These are phyloP conservation scores for Catocala fraxini DNA, from an alignment of 2,888 invertebrate species.

Conservation along the genomic window DNA sequence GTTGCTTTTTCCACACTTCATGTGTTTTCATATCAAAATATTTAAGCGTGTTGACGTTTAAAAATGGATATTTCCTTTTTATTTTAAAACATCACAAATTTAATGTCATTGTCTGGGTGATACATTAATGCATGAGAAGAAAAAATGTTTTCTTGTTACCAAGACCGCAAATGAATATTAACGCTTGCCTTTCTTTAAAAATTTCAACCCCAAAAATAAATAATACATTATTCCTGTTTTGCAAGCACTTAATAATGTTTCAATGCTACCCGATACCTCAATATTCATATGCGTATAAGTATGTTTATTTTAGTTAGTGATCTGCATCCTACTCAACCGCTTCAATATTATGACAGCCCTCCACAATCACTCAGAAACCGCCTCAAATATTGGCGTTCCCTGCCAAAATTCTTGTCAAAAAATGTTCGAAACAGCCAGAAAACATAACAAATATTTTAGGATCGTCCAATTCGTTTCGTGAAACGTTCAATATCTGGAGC, in stretches of 20 bases:
- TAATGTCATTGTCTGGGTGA: conserved; percentile 22
- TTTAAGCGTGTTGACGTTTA: conserved; percentile 41
- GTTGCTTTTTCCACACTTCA: conserved; percentile 65
- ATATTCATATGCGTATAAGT: background rate
- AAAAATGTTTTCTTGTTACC: conserved; percentile 13
- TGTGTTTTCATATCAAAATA: conserved; percentile 61
- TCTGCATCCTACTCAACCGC: conserved; percentile 8
- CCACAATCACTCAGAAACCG: conserved; percentile 1
- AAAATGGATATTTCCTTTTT: conserved; percentile 29
- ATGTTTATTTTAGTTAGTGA: conserved; percentile 12
- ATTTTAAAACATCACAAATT: conserved; percentile 28
- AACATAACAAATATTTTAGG: conserved; percentile 56
- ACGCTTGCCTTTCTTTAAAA: background rate
- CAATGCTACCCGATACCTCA: background rate
- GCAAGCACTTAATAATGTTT: background rate
- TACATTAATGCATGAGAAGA: conserved; percentile 24
- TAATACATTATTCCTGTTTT: background rate
- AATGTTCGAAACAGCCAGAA: conserved; percentile 39
- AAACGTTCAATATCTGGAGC: conserved; percentile 54
- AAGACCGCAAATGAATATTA: background rate
- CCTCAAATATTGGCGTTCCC: conserved; percentile 5
- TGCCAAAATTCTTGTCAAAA: conserved; percentile 36
- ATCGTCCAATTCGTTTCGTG: conserved; percentile 54
- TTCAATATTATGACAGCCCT: conserved; percentile 1
- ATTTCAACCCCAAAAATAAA: background rate